These are phyloP conservation scores for Heliothis virescens DNA, from an alignment of 1,140 invertebrate species.

Conservation along the genomic window DNA sequence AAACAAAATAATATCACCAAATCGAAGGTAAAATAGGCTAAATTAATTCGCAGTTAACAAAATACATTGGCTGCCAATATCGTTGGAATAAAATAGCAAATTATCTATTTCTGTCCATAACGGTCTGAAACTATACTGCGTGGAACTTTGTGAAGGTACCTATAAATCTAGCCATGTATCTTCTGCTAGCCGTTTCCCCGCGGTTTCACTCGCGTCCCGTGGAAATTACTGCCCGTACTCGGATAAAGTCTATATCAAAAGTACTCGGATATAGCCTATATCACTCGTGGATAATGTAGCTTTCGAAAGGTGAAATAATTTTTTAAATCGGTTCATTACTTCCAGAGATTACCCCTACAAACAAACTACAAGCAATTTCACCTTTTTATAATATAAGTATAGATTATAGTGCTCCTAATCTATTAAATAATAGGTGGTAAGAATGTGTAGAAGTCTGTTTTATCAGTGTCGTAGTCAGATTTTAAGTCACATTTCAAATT, in stretches of 20 bases:
- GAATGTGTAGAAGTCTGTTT: not conserved
- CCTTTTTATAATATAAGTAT: no score
- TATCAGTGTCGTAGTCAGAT: not conserved
- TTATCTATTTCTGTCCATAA: constrained; percentile 40
- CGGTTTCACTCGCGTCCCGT: no score
- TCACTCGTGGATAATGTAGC: no score
- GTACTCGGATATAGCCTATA: no score
- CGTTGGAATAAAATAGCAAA: constrained; percentile 32
- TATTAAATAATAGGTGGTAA: not conserved
- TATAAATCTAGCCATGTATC: not conserved
- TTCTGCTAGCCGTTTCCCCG: no score
- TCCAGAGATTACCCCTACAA: no score
- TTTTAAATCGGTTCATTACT: no score
- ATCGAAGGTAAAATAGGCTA: not conserved
- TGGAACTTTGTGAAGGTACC: constrained; percentile 14
- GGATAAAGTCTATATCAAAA: no score
- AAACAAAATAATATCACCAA: constrained; percentile 7
- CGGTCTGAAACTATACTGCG: not conserved
- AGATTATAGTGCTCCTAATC: not conserved
- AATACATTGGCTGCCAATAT: constrained; percentile 42
- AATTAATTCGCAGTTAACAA: constrained; percentile 31
- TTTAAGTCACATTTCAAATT: no score
- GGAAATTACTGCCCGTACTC: no score
- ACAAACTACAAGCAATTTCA: no score
- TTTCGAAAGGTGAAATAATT: no score